phyloP scores from a whole-genome alignment of 2,113 vertebrate genomes.

The Callorhinus ursinus region DNA sequence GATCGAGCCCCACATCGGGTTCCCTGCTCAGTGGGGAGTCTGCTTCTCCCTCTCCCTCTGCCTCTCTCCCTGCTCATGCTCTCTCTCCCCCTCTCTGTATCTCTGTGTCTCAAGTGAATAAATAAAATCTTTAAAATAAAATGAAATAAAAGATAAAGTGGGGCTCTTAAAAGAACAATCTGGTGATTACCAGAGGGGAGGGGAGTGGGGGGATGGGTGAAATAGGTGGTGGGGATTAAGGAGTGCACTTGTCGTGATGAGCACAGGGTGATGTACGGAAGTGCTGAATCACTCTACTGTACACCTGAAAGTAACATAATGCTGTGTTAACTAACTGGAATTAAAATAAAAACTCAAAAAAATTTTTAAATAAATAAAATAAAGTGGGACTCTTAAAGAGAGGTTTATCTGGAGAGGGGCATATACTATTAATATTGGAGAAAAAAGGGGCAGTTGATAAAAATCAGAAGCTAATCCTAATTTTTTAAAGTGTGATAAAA shows the following conservation, averaged over 20 bases:
- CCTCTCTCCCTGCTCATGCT: too few relatives aligned
- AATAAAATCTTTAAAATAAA: too few relatives aligned
- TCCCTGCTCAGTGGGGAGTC: too few relatives aligned
- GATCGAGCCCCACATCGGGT: too few relatives aligned
- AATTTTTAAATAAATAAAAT: neutral
- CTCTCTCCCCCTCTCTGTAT: too few relatives aligned
- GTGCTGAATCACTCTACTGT: neutral
- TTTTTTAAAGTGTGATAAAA: neutral
- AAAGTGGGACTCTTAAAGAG: neutral
- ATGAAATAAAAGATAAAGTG: neutral
- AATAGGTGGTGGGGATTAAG: neutral
- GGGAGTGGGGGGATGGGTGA: neutral
- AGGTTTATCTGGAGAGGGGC: neutral
- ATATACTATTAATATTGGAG: neutral
- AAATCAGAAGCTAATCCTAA: neutral
- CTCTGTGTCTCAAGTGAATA: too few relatives aligned
- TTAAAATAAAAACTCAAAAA: neutral
- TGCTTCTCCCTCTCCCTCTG: too few relatives aligned
- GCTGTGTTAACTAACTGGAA: neutral
- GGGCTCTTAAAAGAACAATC: neutral
- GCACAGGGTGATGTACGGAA: neutral
- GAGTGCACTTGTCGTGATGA: neutral
- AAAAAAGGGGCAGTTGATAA: neutral
- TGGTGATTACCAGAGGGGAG: neutral
- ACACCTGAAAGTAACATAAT: neutral